Base-by-base conservation (phyloP, 2,888 invertebrate species). In the Caradrina kadenii region DNA sequence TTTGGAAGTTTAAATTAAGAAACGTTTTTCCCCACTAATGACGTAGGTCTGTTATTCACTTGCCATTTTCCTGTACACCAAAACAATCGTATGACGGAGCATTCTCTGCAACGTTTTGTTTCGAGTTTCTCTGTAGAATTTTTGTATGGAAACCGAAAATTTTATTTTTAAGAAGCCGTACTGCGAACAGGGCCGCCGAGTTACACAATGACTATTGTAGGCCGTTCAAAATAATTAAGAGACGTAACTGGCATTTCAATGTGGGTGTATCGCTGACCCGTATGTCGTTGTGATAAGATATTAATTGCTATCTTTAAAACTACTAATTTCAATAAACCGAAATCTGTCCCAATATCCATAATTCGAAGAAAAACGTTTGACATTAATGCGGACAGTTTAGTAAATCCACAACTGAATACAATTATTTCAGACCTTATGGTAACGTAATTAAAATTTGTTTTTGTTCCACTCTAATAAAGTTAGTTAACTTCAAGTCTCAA, bases 41-140 rank as follows among this genome's bases (percentile, higher is more conserved):
- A 78, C 26, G 73, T 55, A 17, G 26, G 49, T 21, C 50, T 8
- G 22, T 62, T 53, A 77, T 77, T 77, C 72, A 58, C 11, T 48
- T 13, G 22, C 35, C 53, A 48, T 42, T 69, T 67, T 50, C 39
- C 53, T 54, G 31, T 21, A 11, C 19, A 21, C 45, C 59, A 48
- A 63, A 63, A 74, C 73, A 74, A 74, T 72, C 45, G 22, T 48
- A 15, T 10, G 59, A n/a, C n/a, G 59, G 49, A 35, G 63, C 45
- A 63, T 78, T 71, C 63, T 21, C 21, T n/a, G 49, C 26, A 17
- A 1, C 35, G 26, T 59, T 74, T 73, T 72, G 73, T 78, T 53
- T 50, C 15, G 17, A 49, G 35, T 50, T 78, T 69, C 71, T 58
- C 31, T 31, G 22, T 26, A 22, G 22, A n/a, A 5, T 59, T 45